Evolutionary conservation across 2,113 vertebrate species (phyloP).

Genomic region (Centropristis striata): DNA sequence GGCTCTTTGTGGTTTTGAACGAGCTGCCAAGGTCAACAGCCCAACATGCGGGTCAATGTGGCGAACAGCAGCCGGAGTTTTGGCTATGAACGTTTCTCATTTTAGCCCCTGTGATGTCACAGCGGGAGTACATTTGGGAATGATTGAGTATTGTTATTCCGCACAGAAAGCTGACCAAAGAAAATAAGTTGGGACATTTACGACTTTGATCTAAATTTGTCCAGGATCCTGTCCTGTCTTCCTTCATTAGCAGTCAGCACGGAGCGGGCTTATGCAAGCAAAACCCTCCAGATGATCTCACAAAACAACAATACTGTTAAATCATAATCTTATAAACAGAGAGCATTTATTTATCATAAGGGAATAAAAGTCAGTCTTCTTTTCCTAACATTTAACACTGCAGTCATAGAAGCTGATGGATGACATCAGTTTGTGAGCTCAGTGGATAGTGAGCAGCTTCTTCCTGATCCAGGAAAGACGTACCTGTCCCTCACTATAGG

Average conservation of each 20-base stretch:
- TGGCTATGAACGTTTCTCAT: constrained; percentile 12
- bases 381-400: constrained; percentile 3
- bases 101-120: constrained; percentile 9
- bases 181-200: constrained; percentile 10
- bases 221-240: constrained; percentile 7
- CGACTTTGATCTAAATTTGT: constrained; percentile 35
- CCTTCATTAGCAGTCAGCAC: constrained; percentile 18
- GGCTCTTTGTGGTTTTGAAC: background rate
- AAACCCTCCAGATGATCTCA: constrained; percentile 30
- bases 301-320: constrained; percentile 28
- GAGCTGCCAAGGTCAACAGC: constrained; percentile 16
- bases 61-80: background rate
- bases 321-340: constrained; percentile 18
- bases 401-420: background rate
- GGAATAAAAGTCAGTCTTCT: background rate
- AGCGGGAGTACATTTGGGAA: background rate
- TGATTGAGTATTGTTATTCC: constrained; percentile 24
- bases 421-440: constrained; percentile 13
- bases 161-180: constrained; percentile 9
- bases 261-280: constrained; percentile 26
- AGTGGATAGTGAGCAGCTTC: constrained; percentile 25
- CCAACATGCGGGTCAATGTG: background rate
- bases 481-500: constrained; percentile 5
- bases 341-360: constrained; percentile 20
- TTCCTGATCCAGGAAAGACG: constrained; percentile 10